A percentile compares a stretch with the other conserved stretches of the same genome.
phyloP scores from a whole-genome alignment of 2,797 vertebrate genomes.

The Corythornis leucogaster region DNA sequence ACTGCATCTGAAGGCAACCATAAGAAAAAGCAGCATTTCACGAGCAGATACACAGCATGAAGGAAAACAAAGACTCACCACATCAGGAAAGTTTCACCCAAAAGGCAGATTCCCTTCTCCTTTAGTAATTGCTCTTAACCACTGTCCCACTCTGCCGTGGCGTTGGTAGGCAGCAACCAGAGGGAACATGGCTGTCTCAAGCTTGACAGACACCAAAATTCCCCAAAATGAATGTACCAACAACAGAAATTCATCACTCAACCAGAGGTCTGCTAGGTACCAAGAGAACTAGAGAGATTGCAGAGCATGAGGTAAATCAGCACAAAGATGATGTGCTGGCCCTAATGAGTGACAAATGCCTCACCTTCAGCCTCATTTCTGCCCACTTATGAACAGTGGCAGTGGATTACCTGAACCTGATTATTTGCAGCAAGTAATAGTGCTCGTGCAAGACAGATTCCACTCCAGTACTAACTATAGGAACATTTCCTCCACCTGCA shows the following conservation, averaged over 20 bases:
- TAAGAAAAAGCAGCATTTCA: background rate
- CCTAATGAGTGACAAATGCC: background rate
- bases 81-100: background rate
- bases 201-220: background rate
- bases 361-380: background rate
- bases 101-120: background rate
- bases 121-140: background rate
- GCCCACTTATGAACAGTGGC: background rate
- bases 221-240: background rate
- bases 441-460: background rate
- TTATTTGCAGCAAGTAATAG: accelerated
- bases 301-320: background rate
- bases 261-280: background rate
- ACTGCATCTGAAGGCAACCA: background rate
- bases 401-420: background rate
- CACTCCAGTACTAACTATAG: background rate
- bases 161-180: background rate
- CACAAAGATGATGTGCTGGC: background rate
- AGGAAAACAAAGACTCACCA: background rate
- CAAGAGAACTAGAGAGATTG: too few relatives aligned
- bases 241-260: background rate
- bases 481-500: background rate
- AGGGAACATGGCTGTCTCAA: accelerated
- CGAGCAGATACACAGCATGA: background rate
- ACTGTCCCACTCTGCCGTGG: accelerated